Conservation (phyloP, 2,797 vertebrate species). For the Scolopax bukidnonensis region DNA sequence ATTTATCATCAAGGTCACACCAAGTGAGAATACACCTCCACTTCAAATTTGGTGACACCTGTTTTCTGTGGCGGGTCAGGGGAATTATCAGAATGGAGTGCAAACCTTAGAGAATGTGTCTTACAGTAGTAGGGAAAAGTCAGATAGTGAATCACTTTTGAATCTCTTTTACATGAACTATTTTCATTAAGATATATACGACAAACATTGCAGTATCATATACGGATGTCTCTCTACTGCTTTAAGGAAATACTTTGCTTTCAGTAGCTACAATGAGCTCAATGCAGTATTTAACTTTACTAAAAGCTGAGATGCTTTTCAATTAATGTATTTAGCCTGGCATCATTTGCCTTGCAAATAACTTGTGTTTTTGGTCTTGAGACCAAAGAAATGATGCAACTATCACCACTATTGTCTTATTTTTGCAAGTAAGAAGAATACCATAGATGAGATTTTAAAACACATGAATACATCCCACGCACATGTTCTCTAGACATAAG, state of each 20-base stretch:
- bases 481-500: neutral
- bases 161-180: neutral
- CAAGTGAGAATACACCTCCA: neutral
- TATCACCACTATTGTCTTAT: neutral
- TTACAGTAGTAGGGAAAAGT: neutral
- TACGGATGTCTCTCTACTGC: neutral
- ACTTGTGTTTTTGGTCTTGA: neutral
- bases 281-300: neutral
- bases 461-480: neutral
- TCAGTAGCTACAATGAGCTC: neutral
- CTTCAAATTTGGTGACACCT: neutral
- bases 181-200: neutral
- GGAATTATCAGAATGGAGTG: neutral
- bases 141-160: neutral
- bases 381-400: neutral
- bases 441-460: neutral
- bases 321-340: neutral
- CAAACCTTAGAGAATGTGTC: neutral
- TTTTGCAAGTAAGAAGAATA: neutral
- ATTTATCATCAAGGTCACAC: neutral
- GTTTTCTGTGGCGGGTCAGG: neutral
- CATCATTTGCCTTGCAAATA: neutral
- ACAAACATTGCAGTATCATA: neutral
- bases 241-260: neutral
- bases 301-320: neutral